Base-by-base conservation (phyloP, 2,888 invertebrate genomes). In the Liodrosophila aerea region DNA sequence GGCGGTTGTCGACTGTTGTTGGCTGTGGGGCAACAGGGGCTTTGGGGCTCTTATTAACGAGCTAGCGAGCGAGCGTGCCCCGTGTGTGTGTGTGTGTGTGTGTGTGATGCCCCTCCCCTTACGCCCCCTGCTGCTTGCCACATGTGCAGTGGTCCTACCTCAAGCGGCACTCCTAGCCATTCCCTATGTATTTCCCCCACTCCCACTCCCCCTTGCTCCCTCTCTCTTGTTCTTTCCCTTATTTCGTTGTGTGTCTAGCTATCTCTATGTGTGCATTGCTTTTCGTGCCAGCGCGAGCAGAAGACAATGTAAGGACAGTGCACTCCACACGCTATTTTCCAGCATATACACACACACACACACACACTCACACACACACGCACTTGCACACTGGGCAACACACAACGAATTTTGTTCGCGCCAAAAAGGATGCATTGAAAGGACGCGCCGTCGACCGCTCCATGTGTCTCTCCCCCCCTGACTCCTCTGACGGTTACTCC, bases 391-490 rank as follows among this genome's bases (percentile, higher is more conserved):
- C 45, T 57, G 57, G 60, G 57, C 59, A 63, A 67, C 66, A 68
- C 68, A 67, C 62, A 58, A 52, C 60, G 58, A 81, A 70, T 70
- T 77, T 60, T 64, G 69, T 68, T 64, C 80, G 68, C 83, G 74
- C 78, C 76, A 66, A 78, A 77, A 83, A 82, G 83, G 80, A 78
- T 83, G 83, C 83, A 83, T 64, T 80, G 83, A 74, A 76, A 73
- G 73, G 65, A 72, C 47, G 44, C 52, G 40, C 58, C 29, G 59
- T 60, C 77, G 76, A 57, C 78, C 75, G 61, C 37, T 16, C 56
- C 51, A 51, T 31, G 56, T 27, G 45, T 15, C 43, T 36, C 27
- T 34, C n/a, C n/a, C 27, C 36, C 52, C 18, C 40, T 8, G 18
- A 18, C 33, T 15, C 4, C 13, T 7, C 39, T 3, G 8, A 27